Base-by-base conservation (phyloP, 2,888 invertebrate genomes). In the Sphecodes monilicornis region DNA sequence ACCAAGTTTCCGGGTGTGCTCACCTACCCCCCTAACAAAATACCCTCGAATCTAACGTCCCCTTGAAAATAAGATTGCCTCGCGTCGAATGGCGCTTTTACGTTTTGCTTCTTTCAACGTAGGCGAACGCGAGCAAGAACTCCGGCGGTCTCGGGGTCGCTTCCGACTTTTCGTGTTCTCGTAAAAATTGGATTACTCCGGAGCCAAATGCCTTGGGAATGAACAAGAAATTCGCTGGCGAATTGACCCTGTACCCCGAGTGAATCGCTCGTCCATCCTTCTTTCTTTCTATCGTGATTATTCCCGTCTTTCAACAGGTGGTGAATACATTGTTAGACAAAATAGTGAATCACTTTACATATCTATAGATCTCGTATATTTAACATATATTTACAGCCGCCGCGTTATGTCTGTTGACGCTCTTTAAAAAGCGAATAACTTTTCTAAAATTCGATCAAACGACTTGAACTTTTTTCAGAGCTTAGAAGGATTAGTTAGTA, bases 1-100 rank as follows among this genome's bases (percentile, higher is more conserved):
- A 39, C 74, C 82, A 78, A 71, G 68, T 76, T 74, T 43, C 66
- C 10, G 60, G 60, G 39, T 11, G 22, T 36, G 18, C 16, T 11
- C 32, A 29, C 66, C n/a, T 36, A 29, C 6, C 60, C 26, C 36
- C 36, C 39, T 13, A n/a, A 64, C 46, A 74, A 78, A 60, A 78
- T 68, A 16, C 66, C 70, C 66, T 16, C 73, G 54, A 57, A 78
- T 76, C 85, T 46, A 29, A 1, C 39, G 18, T 43, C 16, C 32
- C 43, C 50, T 54, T 32, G 60, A 60, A 85, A 80, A 80, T 72
- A 76, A 85, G 85, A 85, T 85, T 86, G 75, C 76, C 75, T 11
- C 22, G 71, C 11, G 29, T 43, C 29, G 46, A 70, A 39, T 36
- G 54, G 26, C 39, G 57, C 22, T 29, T 8, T 16, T 16, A 8